phyloP scores from a whole-genome alignment of 2,888 invertebrate genomes.

The Metellina segmentata region DNA sequence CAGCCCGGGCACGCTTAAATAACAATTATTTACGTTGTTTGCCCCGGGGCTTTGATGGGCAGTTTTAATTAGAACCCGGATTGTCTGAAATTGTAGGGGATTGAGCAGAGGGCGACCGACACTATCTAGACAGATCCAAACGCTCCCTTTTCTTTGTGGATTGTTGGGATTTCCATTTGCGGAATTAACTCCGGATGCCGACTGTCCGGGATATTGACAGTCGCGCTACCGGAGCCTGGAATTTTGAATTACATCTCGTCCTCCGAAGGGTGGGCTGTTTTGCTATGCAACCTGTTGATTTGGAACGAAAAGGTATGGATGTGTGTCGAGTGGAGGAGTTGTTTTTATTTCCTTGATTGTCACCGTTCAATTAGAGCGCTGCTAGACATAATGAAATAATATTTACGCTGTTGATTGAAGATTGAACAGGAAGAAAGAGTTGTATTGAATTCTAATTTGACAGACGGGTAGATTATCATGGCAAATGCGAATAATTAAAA shows the following conservation, averaged over 20 bases:
- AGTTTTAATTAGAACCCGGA: conserved; percentile 67
- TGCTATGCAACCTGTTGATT: neutral
- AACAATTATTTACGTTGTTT: conserved; percentile 67
- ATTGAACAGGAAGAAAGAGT: no score
- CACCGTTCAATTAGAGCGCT: no score
- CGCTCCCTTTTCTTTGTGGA: no score
- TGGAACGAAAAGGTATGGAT: neutral
- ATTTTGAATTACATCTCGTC: neutral
- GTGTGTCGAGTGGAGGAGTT: neutral
- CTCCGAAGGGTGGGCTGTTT: neutral
- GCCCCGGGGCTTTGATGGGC: conserved; percentile 55
- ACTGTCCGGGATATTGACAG: neutral
- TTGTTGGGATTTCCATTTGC: neutral
- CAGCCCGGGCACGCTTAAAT: conserved; percentile 47
- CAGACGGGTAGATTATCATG: no score
- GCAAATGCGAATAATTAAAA: no score
- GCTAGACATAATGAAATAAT: no score
- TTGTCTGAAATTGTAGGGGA: conserved; percentile 39
- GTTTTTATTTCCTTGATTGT: no score
- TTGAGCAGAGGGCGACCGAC: neutral
- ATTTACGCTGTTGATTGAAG: no score
- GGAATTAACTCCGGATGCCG: neutral
- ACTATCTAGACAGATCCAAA: neutral
- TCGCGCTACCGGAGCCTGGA: neutral
- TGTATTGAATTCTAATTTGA: no score